phyloP scores from a whole-genome alignment of 1,140 invertebrate species.

The Aricia agestis region DNA sequence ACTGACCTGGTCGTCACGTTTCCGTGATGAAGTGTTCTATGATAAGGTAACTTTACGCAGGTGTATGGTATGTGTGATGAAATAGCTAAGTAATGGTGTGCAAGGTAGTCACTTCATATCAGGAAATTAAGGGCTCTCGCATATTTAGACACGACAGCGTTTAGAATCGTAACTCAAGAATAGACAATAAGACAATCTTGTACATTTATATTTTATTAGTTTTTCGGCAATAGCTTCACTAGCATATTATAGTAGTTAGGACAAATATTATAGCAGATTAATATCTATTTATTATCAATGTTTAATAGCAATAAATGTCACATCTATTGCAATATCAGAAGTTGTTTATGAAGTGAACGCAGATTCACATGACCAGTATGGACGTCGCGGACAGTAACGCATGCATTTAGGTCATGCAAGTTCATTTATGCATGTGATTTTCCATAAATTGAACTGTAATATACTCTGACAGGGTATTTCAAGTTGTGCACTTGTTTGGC shows the following conservation, averaged over 20 bases:
- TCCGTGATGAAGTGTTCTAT: neutral
- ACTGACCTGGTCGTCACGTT: neutral
- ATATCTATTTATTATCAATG: neutral
- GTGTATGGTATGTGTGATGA: neutral
- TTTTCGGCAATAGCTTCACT: no score
- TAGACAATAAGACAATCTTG: no score
- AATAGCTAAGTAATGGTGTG: neutral
- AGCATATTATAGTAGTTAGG: no score
- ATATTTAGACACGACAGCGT: no score
- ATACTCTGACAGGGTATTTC: neutral
- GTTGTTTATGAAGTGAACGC: neutral
- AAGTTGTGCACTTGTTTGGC: neutral
- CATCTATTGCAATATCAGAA: neutral
- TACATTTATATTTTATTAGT: no score
- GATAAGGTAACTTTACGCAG: neutral
- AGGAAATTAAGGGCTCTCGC: no score
- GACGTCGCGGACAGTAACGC: conserved; percentile 18
- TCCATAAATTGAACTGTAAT: neutral
- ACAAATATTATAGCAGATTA: no score
- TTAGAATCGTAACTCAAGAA: no score
- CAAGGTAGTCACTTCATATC: no score
- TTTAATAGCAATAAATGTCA: neutral
- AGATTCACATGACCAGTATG: neutral
- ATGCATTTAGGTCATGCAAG: conserved; percentile 37
- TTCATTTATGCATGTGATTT: conserved; percentile 13